Conservation (phyloP, 2,113 vertebrate genomes). For the Empidonax traillii region DNA sequence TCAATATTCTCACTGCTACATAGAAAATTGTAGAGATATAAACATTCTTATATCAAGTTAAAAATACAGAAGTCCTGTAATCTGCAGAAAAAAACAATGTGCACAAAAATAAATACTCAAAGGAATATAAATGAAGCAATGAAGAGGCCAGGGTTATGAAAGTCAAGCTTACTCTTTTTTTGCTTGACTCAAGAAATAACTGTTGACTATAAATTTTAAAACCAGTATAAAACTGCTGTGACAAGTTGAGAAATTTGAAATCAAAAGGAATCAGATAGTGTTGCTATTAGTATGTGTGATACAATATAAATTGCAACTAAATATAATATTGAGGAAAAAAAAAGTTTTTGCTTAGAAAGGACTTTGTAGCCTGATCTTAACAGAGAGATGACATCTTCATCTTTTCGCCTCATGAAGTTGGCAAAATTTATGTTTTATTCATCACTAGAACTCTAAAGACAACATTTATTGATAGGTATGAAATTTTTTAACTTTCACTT, state of each 20-base stretch:
- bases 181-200: background rate
- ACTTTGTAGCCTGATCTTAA: background rate
- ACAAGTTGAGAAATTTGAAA: background rate
- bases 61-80: background rate
- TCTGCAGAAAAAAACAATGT: background rate
- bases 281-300: background rate
- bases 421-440: background rate
- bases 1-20: background rate
- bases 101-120: background rate
- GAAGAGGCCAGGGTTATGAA: background rate
- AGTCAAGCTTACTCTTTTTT: background rate
- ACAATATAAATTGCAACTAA: background rate
- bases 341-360: background rate
- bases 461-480: background rate
- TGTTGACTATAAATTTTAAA: background rate
- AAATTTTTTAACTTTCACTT: background rate
- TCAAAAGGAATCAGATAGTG: background rate
- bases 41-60: background rate
- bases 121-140: background rate
- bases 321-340: background rate
- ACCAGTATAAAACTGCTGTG: background rate
- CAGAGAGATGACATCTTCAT: background rate
- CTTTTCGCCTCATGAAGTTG: background rate
- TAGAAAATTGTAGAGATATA: background rate
- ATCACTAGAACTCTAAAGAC: background rate